Evolutionary conservation across 2,888 invertebrate genomes (phyloP), one percentile per base, ranked within the genome.

Genomic region (Glyphotaelius pellucidus): DNA sequence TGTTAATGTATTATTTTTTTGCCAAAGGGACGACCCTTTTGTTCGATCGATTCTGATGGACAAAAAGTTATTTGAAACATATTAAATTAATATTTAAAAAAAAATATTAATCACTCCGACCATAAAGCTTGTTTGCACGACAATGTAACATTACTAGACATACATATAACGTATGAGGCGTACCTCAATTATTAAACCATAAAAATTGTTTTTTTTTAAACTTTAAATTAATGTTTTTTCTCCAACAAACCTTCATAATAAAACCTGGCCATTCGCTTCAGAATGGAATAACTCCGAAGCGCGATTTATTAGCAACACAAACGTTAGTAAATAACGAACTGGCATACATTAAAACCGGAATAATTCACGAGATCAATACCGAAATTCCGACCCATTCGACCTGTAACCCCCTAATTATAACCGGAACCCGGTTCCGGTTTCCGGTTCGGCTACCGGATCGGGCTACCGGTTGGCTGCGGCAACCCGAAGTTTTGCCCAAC

Each of bases 401-500:
- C 91, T 91, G 90, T 91, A 91, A 91, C 92, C 92, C 92, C 87
- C 91, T 93, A 93, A 93, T 93, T 93, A 93, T 93, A 92, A 92
- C 92, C 93, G 93, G 93, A 93, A 92, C 92, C 67, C 91, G 90
- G 84, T 90, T 90, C 92, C 88, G 92, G 91, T 89, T 84, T 91
- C 89, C 91, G 86, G 86, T 87, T 52, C 80, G 85, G 91, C 84
- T 80, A 85, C 90, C 90, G 85, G 85, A 81, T 47, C 80, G 15
- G 90, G 52, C 80, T 31, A 67, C 67, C 90, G 80, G 90, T 38
- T 80, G 67, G 67, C 90, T 67, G n/a, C 84, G 90, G 67, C 47
- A 38, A 52, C 80, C 90, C n/a, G 30, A 90, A 90, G 90, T 83
- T 83, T 90, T 32, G 81, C 81, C n/a, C 42, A 89, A 89, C 79